Evolutionary conservation across 2,888 invertebrate species (phyloP).

Genomic region (Priocnemis perturbator): DNA sequence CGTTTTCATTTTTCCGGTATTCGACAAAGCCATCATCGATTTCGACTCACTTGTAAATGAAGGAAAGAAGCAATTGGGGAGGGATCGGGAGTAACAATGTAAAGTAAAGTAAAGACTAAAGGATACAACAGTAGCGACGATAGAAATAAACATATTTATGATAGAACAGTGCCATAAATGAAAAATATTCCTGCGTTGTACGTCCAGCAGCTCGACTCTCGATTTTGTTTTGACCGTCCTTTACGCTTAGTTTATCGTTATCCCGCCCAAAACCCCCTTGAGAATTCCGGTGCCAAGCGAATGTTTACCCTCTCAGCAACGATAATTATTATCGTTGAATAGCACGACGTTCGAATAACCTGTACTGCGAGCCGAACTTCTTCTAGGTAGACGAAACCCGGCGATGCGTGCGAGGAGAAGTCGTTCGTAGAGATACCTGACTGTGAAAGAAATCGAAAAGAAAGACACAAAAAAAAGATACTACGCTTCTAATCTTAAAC

Average conservation of each 20-base stretch:
- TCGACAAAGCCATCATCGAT: too few relatives aligned
- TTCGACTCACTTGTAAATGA: too few relatives aligned
- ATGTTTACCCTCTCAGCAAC: conserved; percentile 34
- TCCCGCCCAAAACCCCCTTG: conserved; percentile 22
- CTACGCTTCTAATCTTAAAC: conserved; percentile 72
- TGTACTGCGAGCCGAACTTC: conserved; percentile 50
- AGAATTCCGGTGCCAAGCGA: conserved; percentile 55
- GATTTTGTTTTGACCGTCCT: conserved; percentile 30
- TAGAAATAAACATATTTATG: too few relatives aligned
- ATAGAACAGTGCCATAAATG: too few relatives aligned
- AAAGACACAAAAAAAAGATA: conserved; percentile 58
- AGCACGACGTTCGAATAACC: conserved; percentile 31
- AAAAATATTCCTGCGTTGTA: too few relatives aligned
- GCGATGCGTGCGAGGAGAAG: conserved; percentile 57
- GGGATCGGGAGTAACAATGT: too few relatives aligned
- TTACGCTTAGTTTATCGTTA: conserved; percentile 19
- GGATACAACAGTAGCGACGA: too few relatives aligned
- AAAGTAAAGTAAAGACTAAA: too few relatives aligned
- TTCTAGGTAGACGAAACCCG: conserved; percentile 34
- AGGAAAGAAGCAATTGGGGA: too few relatives aligned
- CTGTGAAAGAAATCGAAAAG: conserved; percentile 59
- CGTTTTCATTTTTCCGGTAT: too few relatives aligned
- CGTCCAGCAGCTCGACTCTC: conserved; percentile 3
- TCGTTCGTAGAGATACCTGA: conserved; percentile 60
- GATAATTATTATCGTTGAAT: conserved; percentile 3